These are phyloP conservation scores for Eumerus sabulonum DNA, from an alignment of 2,888 invertebrate species.

Conservation along the genomic window DNA sequence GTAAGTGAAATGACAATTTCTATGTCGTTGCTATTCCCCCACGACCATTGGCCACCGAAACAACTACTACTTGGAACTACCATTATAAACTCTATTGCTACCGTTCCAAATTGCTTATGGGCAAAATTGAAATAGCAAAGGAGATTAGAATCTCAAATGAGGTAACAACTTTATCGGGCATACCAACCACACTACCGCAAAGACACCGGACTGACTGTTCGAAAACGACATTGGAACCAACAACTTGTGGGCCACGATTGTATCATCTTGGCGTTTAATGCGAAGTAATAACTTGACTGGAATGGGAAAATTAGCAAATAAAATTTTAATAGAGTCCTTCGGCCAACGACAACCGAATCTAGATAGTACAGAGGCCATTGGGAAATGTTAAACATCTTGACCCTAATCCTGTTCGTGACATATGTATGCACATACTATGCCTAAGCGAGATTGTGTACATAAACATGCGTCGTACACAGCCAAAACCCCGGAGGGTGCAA, in stretches of 20 bases:
- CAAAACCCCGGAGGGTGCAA: constrained; percentile 44
- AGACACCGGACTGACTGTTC: too few relatives aligned
- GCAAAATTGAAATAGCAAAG: constrained; percentile 53
- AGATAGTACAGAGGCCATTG: not conserved
- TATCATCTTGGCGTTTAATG: too few relatives aligned
- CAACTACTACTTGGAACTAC: not conserved
- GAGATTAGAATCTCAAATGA: constrained; percentile 57
- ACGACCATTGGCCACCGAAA: too few relatives aligned
- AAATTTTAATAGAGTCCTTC: constrained; percentile 38
- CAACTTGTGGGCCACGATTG: too few relatives aligned
- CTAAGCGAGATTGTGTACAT: constrained; percentile 1
- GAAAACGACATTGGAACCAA: too few relatives aligned
- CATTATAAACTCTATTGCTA: constrained; percentile 8
- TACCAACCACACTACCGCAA: too few relatives aligned
- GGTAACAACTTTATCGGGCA: constrained; percentile 24
- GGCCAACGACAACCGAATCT: too few relatives aligned
- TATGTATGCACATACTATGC: not conserved
- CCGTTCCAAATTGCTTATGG: constrained; percentile 49
- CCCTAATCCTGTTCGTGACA: constrained; percentile 30
- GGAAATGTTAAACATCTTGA: constrained; percentile 44
- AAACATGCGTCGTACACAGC: constrained; percentile 10
- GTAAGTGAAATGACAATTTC: constrained; percentile 55
- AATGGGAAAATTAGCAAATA: constrained; percentile 42
- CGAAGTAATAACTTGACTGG: not conserved
- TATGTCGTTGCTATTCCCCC: constrained; percentile 27